These are phyloP conservation scores for Enteromius mattozi DNA, from an alignment of 2,797 vertebrate species.

Conservation along the genomic window DNA sequence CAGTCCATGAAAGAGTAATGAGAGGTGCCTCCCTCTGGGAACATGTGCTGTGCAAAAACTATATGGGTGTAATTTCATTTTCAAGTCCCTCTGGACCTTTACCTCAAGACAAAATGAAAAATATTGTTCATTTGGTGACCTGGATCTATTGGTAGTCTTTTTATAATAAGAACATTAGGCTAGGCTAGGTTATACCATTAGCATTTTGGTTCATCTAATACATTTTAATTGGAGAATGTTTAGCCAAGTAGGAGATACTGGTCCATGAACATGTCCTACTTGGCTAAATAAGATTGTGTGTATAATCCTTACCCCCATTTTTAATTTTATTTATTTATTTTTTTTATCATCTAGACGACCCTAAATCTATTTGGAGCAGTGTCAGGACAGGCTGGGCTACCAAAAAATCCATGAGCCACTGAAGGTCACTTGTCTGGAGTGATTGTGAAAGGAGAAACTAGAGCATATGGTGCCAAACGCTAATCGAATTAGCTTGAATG, in stretches of 20 bases:
- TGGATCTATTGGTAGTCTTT: not conserved
- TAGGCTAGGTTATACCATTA: not conserved
- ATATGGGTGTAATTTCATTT: not conserved
- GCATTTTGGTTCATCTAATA: not conserved
- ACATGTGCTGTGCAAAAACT: not conserved
- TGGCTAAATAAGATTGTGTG: not conserved
- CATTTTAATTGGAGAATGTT: not conserved
- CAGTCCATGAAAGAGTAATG: constrained; percentile 30
- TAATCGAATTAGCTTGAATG: not conserved
- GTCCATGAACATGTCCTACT: not conserved
- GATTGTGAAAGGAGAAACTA: not conserved
- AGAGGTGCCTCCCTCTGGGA: not conserved
- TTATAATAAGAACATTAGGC: not conserved
- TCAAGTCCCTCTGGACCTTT: not conserved
- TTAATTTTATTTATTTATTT: no score
- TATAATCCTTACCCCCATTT: not conserved
- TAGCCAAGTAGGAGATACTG: not conserved
- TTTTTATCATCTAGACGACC: not conserved
- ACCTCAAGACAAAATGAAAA: not conserved
- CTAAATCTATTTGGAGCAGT: not conserved
- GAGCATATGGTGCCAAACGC: not conserved
- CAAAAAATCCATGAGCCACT: not conserved
- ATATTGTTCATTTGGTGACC: not conserved
- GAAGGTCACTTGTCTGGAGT: not conserved
- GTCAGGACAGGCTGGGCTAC: not conserved